A percentile compares a stretch with the other conserved stretches of the same genome.
Evolutionary conservation across 2,113 vertebrate species (phyloP).

Genomic region (Azemiops feae): DNA sequence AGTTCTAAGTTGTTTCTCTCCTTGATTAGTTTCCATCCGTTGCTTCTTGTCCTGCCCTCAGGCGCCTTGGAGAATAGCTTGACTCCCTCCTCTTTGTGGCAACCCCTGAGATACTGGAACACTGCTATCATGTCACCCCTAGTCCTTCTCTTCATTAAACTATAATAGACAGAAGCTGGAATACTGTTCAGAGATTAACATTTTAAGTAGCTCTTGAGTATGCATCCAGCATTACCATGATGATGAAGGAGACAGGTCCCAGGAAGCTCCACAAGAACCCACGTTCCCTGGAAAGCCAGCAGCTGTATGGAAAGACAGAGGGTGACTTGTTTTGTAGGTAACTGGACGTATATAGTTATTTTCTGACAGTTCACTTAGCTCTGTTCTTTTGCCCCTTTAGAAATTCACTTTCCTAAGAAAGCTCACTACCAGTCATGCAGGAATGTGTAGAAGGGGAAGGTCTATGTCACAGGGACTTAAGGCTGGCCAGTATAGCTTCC

Average conservation of each 20-base stretch:
- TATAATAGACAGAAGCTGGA: neutral
- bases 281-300: slow-evolving; percentile 1
- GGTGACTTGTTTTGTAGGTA: neutral
- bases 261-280: slow-evolving; percentile 31
- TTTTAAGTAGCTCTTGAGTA: no score
- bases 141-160: no score
- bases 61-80: no score
- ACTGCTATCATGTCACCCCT: no score
- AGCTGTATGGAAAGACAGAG: neutral
- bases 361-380: no score
- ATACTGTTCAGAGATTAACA: neutral
- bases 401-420: neutral
- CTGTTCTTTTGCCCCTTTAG: neutral
- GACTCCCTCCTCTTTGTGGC: no score
- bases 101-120: no score
- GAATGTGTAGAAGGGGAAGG: neutral
- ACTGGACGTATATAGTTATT: neutral
- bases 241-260: slow-evolving; percentile 14
- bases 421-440: neutral
- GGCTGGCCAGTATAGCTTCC: neutral
- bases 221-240: slow-evolving; percentile 10
- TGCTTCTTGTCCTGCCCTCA: no score
- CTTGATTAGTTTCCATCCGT: no score
- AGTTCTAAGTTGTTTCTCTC: no score
- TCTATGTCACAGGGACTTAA: neutral